A percentile compares a stretch with the other conserved stretches of the same genome.
These are phyloP conservation scores for Drosophila hamatofila DNA, from an alignment of 2,888 invertebrate species.

Conservation along the genomic window DNA sequence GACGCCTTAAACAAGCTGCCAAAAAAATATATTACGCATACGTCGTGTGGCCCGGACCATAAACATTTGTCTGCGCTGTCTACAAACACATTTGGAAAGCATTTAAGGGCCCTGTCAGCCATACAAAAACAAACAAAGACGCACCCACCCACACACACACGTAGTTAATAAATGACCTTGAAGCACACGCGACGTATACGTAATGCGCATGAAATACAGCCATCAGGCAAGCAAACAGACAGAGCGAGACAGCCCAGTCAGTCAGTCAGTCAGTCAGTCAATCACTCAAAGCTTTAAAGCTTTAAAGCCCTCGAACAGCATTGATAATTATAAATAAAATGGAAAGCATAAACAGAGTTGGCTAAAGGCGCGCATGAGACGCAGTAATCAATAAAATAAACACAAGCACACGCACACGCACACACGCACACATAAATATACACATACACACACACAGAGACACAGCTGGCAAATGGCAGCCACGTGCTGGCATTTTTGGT, in stretches of 20 bases:
- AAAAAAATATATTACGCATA: constrained; percentile 44
- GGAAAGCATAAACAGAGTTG: constrained; percentile 37
- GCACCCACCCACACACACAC: background rate
- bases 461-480: constrained; percentile 40
- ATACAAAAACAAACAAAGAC: constrained; percentile 6
- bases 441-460: background rate
- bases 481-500: constrained; percentile 65
- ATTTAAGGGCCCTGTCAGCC: constrained; percentile 12
- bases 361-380: constrained; percentile 17
- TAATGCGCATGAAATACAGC: constrained; percentile 29
- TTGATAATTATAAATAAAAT: constrained; percentile 58
- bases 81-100: constrained; percentile 31
- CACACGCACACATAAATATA: background rate
- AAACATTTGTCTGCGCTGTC: constrained; percentile 39
- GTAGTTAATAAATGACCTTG: constrained; percentile 45
- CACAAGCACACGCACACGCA: constrained; percentile 15
- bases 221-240: constrained; percentile 20
- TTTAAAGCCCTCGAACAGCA: constrained; percentile 33
- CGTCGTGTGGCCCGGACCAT: constrained; percentile 34
- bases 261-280: background rate
- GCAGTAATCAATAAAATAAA: constrained; percentile 70
- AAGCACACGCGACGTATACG: constrained; percentile 54
- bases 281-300: constrained; percentile 29
- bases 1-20: constrained; percentile 30
- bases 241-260: background rate